Evolutionary conservation across 2,113 vertebrate genomes (phyloP).

Genomic region (Indicator maculatus): DNA sequence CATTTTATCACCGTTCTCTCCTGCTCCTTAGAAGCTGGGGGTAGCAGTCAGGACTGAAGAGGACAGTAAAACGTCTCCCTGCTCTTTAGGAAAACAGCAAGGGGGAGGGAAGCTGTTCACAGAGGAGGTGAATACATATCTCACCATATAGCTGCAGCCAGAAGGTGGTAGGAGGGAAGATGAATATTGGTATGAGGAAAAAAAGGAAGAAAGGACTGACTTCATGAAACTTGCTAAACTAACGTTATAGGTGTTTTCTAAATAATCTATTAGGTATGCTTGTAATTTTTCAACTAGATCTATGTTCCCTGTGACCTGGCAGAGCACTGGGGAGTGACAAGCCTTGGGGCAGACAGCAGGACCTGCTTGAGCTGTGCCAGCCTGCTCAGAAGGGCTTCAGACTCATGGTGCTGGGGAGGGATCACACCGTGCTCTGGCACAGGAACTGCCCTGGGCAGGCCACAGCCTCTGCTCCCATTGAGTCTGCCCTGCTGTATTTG

Average conservation of each 20-base stretch:
- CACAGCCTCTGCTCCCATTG: neutral
- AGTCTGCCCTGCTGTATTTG: fast-evolving
- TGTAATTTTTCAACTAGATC: neutral
- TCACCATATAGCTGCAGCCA: neutral
- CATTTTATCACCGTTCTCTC: neutral
- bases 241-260: neutral
- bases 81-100: neutral
- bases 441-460: neutral
- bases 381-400: fast-evolving
- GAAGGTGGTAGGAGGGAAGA: slow-evolving; percentile 26
- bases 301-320: neutral
- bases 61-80: neutral
- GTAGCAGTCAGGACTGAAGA: neutral
- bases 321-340: fast-evolving
- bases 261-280: neutral
- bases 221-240: neutral
- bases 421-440: neutral
- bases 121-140: neutral
- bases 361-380: too few species aligned
- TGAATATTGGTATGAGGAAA: neutral
- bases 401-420: fast-evolving
- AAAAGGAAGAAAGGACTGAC: neutral
- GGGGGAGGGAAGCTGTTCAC: neutral
- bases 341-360: neutral
- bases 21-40: neutral